These are phyloP conservation scores for Cephus pulcher DNA, from an alignment of 2,888 invertebrate species.

Conservation along the genomic window DNA sequence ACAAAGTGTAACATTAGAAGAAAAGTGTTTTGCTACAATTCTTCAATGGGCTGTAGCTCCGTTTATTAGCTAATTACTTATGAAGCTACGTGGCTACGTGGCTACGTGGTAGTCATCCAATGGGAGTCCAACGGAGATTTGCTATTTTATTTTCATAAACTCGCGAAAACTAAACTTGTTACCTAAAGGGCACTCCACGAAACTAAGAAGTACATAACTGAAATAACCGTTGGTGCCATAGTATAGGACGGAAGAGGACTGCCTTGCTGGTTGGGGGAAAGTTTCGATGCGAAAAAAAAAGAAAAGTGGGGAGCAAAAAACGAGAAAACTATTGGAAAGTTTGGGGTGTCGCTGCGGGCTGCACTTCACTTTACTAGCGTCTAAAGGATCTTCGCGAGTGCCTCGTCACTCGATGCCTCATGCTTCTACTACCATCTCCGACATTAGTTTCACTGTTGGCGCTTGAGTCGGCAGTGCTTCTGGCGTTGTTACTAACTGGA, in stretches of 20 bases:
- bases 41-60: background rate
- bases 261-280: slow-evolving; percentile 16
- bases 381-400: slow-evolving; percentile 3
- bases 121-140: background rate
- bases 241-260: slow-evolving; percentile 1
- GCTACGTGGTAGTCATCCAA: background rate
- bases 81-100: background rate
- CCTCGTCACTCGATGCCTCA: background rate
- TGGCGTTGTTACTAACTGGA: background rate
- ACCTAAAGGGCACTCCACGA: slow-evolving; percentile 18
- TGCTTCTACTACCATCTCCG: background rate
- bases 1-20: background rate
- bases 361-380: slow-evolving; percentile 13
- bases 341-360: slow-evolving; percentile 21
- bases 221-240: slow-evolving; percentile 19
- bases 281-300: slow-evolving; percentile 18
- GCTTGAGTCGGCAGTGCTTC: background rate
- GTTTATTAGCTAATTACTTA: background rate
- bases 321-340: slow-evolving; percentile 20
- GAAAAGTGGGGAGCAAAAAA: background rate
- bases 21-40: background rate
- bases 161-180: slow-evolving; percentile 18
- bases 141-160: slow-evolving; percentile 11
- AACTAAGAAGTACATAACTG: slow-evolving; percentile 22
- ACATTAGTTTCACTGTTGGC: background rate